Conservation (phyloP, 1,140 invertebrate genomes). For the Zaprionus davidi region DNA sequence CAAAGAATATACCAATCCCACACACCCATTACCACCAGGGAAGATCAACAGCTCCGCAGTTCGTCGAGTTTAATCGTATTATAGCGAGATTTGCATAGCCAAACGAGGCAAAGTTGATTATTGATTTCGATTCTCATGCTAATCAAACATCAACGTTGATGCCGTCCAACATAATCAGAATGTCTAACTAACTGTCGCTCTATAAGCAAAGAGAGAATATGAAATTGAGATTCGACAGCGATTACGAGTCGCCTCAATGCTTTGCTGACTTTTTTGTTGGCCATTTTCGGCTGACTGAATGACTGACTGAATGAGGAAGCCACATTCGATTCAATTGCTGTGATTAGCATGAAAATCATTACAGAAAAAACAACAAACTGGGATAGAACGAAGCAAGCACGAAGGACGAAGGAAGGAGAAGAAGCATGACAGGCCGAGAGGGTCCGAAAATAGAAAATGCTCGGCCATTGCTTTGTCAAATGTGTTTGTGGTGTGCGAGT, state of each 20-base stretch:
- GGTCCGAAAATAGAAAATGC: constrained; percentile 63
- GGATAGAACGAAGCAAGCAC: neutral
- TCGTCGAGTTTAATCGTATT: constrained; percentile 10
- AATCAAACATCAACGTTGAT: constrained; percentile 33
- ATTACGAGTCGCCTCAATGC: constrained; percentile 31
- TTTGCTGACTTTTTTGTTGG: constrained; percentile 1
- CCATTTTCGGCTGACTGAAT: constrained; percentile 17
- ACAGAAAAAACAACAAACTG: constrained; percentile 65
- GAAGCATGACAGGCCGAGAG: constrained; percentile 44
- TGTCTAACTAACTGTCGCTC: constrained; percentile 15
- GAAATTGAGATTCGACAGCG: constrained; percentile 45
- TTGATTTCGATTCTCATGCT: constrained; percentile 37
- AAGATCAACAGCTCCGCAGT: neutral
- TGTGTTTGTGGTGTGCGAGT: constrained; percentile 59
- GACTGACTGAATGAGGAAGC: constrained; percentile 40
- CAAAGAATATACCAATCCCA: too few relatives aligned
- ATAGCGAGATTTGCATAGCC: constrained; percentile 27
- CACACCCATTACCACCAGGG: too few relatives aligned
- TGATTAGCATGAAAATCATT: constrained; percentile 82
- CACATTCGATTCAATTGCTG: constrained; percentile 77
- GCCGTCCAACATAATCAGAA: constrained; percentile 10
- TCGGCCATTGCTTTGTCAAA: constrained; percentile 68
- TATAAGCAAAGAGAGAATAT: constrained; percentile 37
- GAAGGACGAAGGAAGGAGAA: constrained; percentile 21
- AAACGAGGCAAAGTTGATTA: constrained; percentile 25